These are phyloP conservation scores for Phorcus lineatus DNA, from an alignment of 2,888 invertebrate genomes.

Conservation along the genomic window DNA sequence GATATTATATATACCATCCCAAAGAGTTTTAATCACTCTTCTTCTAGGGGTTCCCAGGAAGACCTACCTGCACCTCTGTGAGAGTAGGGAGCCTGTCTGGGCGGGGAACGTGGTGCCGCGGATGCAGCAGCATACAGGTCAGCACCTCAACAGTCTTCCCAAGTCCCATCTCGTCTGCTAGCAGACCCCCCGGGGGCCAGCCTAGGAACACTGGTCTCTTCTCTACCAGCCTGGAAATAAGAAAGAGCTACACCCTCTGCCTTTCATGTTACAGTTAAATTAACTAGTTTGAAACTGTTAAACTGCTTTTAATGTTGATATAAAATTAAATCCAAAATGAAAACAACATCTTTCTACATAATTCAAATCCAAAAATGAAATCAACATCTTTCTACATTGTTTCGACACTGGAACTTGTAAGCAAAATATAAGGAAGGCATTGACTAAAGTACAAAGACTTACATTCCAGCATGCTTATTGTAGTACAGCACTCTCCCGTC, in stretches of 20 bases:
- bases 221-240: conserved; percentile 66
- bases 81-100: conserved; percentile 10
- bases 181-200: conserved; percentile 81
- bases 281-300: too few relatives aligned
- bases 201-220: conserved; percentile 69
- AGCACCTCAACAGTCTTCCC: conserved; percentile 88
- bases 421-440: neutral
- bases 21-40: too few relatives aligned
- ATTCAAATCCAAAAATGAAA: neutral
- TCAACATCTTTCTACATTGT: neutral
- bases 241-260: neutral
- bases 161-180: conserved; percentile 89
- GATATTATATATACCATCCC: too few relatives aligned
- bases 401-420: neutral
- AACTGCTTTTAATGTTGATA: neutral
- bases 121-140: conserved; percentile 81
- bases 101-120: conserved; percentile 56
- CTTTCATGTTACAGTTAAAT: too few relatives aligned
- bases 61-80: neutral
- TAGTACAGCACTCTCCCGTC: conserved; percentile 73
- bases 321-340: neutral
- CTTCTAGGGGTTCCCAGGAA: too few relatives aligned
- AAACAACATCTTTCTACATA: neutral
- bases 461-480: conserved; percentile 77
- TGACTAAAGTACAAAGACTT: conserved; percentile 34